Conservation (phyloP, 2,113 vertebrate genomes). For the Pelodiscus sinensis region DNA sequence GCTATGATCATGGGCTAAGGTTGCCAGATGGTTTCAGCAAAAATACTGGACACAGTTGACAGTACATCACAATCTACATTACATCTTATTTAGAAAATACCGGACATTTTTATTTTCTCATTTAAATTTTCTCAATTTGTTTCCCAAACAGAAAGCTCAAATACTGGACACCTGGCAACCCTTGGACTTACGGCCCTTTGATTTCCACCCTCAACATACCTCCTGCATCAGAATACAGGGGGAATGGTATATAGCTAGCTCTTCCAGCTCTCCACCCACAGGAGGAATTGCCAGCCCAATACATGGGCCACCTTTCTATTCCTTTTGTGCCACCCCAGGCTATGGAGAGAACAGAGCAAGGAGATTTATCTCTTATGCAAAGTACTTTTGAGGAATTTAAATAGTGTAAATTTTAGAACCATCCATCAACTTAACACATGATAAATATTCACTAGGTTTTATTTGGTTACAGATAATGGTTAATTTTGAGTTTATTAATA, state of each 20-base stretch:
- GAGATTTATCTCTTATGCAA: not conserved
- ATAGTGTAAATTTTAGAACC: not conserved
- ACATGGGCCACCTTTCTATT: not conserved
- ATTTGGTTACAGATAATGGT: not conserved
- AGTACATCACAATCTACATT: too few relatives aligned
- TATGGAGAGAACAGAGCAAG: not conserved
- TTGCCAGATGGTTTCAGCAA: too few relatives aligned
- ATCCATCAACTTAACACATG: not conserved
- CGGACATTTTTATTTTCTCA: too few relatives aligned
- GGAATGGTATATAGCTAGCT: not conserved
- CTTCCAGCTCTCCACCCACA: not conserved
- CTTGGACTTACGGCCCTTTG: not conserved
- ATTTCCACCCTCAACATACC: fast-evolving
- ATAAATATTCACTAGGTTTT: not conserved
- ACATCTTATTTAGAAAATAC: too few relatives aligned
- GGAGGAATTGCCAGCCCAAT: not conserved
- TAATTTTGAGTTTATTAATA: not conserved
- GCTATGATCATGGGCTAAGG: not conserved
- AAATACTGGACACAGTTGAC: too few relatives aligned
- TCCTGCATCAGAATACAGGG: not conserved
- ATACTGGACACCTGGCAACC: too few relatives aligned
- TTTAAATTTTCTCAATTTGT: too few relatives aligned
- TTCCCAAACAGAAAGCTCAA: too few relatives aligned
- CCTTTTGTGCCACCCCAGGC: not conserved
- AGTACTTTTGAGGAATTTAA: slow-evolving; percentile 19